These are phyloP conservation scores for Drosophila auraria DNA, from an alignment of 1,140 invertebrate species.

Conservation along the genomic window DNA sequence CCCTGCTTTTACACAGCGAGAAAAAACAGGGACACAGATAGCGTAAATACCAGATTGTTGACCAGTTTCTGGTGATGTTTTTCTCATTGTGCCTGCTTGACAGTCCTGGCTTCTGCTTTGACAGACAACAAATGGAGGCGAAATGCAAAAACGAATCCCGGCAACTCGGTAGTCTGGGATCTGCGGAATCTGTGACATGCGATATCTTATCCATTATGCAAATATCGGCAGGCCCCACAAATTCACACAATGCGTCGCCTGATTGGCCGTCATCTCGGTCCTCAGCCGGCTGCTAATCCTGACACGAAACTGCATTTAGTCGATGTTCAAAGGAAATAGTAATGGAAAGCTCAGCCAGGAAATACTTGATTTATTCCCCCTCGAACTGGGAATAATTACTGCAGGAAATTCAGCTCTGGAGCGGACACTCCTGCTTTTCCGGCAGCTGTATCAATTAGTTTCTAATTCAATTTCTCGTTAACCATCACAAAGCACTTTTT, in stretches of 20 bases:
- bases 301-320: not conserved
- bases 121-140: conserved; percentile 13
- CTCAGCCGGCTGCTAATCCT: conserved; percentile 24
- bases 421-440: not conserved
- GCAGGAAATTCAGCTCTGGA: too few species aligned
- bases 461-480: conserved; percentile 4
- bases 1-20: not conserved
- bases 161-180: conserved; percentile 23
- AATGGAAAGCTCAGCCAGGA: not conserved
- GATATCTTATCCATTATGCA: conserved; percentile 82
- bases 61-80: not conserved
- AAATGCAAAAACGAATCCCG: conserved; percentile 22
- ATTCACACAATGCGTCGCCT: conserved; percentile 61
- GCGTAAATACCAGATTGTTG: not conserved
- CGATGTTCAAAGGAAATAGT: not conserved
- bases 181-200: conserved; percentile 65
- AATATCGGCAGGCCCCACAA: conserved; percentile 70
- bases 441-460: conserved; percentile 11
- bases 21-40: not conserved
- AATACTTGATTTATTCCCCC: not conserved
- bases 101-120: conserved; percentile 31
- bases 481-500: not conserved
- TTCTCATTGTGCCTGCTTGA: conserved; percentile 8
- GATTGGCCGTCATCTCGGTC: conserved; percentile 33
- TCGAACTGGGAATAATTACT: not conserved